Base-by-base conservation (phyloP, 2,888 invertebrate species). In the Stenoptilia bipunctidactyla region DNA sequence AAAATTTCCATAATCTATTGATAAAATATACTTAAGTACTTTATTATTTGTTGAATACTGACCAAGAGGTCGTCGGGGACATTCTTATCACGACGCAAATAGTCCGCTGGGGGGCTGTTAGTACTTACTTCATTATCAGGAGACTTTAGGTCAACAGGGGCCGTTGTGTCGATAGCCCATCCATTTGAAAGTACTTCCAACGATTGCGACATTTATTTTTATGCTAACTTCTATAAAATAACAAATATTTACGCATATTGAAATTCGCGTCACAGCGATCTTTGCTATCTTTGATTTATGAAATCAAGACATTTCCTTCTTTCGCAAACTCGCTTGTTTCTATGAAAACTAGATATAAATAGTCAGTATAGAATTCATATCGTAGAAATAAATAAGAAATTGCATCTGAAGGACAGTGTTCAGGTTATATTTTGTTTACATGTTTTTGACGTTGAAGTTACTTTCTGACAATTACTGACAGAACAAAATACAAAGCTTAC, bases 111-210 rank as follows among this genome's bases (percentile, higher is more conserved):
- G 80, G 82, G 63, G 64, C 66, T 12, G 3, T 3, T 8, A 20
- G 20, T 3, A 20, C 4, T 8, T 40, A 67, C 80, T 51, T 75
- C 71, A 56, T 66, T 79, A 77, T 82, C 79, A 39, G 49, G 53
- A 40, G 67, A 52, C 57, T 61, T 60, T 54, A 66, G 77, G 76
- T 82, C 82, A 71, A 69, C 58, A 43, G 82, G 80, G 58, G 66
- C 61, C 45, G 74, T 61, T 37, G 76, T 75, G 53, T 83, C 82
- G 52, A 76, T 76, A 53, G 82, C 77, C 82, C 82, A 83, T 51
- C 82, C 80, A 53, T 77, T 71, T 39, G 76, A 58, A 58, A 65
- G 70, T 46, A 60, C 61, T 42, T 54, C 55, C 41, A 61, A 42
- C 45, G 64, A 55, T 61, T 70, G 65, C 55, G 75, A 58, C 76